phyloP scores from a whole-genome alignment of 2,888 invertebrate species.

The Ophraella communa region DNA sequence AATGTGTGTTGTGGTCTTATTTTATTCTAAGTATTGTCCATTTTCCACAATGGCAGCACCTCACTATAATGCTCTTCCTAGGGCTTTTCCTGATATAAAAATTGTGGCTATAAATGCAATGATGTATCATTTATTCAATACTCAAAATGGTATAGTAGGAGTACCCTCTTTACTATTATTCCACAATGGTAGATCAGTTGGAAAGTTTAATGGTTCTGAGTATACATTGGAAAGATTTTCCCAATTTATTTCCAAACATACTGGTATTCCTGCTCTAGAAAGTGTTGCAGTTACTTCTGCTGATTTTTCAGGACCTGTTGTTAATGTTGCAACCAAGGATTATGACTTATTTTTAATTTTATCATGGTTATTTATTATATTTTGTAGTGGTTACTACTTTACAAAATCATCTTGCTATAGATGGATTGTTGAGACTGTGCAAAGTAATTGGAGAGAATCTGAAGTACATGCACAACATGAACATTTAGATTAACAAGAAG shows the following conservation, averaged over 20 bases:
- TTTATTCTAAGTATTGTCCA: conserved; percentile 89
- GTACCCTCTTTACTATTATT: conserved; percentile 89
- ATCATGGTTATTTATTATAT: conserved; percentile 84
- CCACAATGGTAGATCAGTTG: conserved; percentile 85
- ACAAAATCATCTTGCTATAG: conserved; percentile 79
- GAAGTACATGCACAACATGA: conserved; percentile 82
- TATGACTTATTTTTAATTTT: conserved; percentile 82
- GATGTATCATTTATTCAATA: conserved; percentile 82
- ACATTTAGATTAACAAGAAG: conserved; percentile 63
- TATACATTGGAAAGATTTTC: conserved; percentile 81
- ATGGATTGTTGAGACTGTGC: conserved; percentile 81
- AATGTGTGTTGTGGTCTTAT: conserved; percentile 80
- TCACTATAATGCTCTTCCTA: conserved; percentile 87
- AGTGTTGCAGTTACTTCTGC: conserved; percentile 73
- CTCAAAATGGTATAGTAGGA: conserved; percentile 89
- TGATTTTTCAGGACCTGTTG: conserved; percentile 82
- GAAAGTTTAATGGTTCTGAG: conserved; percentile 83
- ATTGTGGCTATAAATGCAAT: conserved; percentile 91
- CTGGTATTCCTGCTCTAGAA: conserved; percentile 71
- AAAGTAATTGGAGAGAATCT: conserved; percentile 87
- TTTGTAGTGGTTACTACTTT: conserved; percentile 77
- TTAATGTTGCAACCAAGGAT: conserved; percentile 76
- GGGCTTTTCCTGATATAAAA: conserved; percentile 85
- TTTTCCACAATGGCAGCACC: conserved; percentile 91
- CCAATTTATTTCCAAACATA: conserved; percentile 78